phyloP scores from a whole-genome alignment of 1,140 invertebrate species.

The Ganaspis sp. region DNA sequence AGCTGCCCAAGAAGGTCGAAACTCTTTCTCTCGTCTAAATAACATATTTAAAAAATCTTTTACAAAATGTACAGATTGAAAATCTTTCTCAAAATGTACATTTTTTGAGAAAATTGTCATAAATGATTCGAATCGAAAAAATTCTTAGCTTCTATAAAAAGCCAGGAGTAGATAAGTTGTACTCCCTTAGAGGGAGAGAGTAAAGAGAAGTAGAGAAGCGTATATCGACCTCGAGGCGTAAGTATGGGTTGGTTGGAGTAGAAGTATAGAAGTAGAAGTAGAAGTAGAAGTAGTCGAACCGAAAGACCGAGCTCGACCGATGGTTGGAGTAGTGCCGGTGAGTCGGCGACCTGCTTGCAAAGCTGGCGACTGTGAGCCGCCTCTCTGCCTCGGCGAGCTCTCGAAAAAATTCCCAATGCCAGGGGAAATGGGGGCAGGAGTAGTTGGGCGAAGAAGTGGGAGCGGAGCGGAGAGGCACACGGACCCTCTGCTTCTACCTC shows the following conservation, averaged over 20 bases:
- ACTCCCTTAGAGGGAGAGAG: conserved; percentile 48
- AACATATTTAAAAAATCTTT: no score
- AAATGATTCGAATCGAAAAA: no score
- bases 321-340: conserved; percentile 20
- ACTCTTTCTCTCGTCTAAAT: no score
- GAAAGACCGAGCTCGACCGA: conserved; percentile 22
- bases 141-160: no score
- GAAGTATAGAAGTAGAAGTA: conserved; percentile 46
- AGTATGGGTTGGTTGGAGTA: conserved; percentile 57
- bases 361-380: conserved; percentile 45
- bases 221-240: conserved; percentile 69
- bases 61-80: no score
- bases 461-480: conserved; percentile 44
- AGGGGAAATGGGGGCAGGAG: conserved; percentile 68
- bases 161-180: conserved; percentile 53
- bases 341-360: conserved; percentile 32
- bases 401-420: conserved; percentile 65
- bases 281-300: conserved; percentile 28
- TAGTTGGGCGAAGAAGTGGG: conserved; percentile 45
- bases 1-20: no score
- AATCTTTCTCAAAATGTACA: no score
- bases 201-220: conserved; percentile 58
- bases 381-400: conserved; percentile 50
- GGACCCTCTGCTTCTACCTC: conserved; percentile 28
- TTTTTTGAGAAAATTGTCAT: no score